Conservation (phyloP, 2,888 invertebrate species). For the Antheraea assamensis region DNA sequence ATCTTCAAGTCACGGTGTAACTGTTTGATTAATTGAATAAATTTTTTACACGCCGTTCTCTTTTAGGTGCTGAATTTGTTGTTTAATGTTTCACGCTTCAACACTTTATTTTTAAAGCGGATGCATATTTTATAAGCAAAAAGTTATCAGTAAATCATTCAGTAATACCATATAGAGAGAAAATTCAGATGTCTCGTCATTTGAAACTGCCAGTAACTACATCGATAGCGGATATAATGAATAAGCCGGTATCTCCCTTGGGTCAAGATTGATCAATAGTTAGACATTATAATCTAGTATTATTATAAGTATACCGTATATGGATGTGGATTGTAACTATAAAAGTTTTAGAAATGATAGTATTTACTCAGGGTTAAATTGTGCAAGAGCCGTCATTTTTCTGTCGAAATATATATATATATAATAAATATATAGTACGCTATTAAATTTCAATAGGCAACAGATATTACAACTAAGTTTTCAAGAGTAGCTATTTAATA, state of each 20-base stretch:
- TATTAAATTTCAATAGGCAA: too few relatives aligned
- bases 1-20: conserved; percentile 75
- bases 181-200: neutral
- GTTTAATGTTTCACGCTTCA: conserved; percentile 18
- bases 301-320: neutral
- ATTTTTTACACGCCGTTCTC: conserved; percentile 60
- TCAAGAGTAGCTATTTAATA: too few relatives aligned
- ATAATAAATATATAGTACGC: too few relatives aligned
- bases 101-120: conserved; percentile 1
- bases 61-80: conserved; percentile 22
- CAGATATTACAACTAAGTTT: too few relatives aligned
- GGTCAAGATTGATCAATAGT: neutral
- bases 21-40: conserved; percentile 80
- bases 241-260: neutral
- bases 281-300: neutral
- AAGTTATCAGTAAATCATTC: neutral
- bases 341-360: neutral
- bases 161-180: neutral
- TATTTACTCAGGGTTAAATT: neutral
- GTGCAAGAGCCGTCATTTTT: neutral
- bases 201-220: neutral
- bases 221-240: neutral
- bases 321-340: neutral
- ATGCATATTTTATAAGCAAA: neutral
- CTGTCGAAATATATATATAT: too few relatives aligned